phyloP scores from a whole-genome alignment of 2,888 invertebrate species.

The Torymus texanus region DNA sequence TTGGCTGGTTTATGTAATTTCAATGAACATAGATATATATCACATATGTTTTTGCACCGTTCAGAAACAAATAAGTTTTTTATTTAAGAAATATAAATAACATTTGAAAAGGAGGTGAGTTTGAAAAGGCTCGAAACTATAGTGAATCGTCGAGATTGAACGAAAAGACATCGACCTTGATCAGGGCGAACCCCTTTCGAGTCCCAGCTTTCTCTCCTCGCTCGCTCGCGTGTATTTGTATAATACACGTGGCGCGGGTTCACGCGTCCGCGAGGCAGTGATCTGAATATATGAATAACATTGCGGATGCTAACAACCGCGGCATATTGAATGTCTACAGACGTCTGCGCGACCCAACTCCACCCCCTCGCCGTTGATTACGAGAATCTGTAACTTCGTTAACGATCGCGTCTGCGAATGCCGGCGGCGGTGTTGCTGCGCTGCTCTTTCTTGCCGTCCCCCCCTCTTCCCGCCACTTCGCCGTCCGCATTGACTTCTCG shows the following conservation, averaged over 20 bases:
- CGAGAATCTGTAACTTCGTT: conserved; percentile 73
- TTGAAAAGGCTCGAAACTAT: too few relatives aligned
- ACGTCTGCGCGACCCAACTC: conserved; percentile 59
- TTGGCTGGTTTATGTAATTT: neutral
- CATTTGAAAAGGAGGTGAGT: too few relatives aligned
- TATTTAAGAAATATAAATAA: too few relatives aligned
- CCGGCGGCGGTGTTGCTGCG: conserved; percentile 15
- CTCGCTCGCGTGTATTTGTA: conserved; percentile 56
- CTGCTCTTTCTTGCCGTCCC: conserved; percentile 56
- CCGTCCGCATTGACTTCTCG: too few relatives aligned
- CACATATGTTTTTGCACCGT: too few relatives aligned
- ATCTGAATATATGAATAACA: conserved; percentile 74
- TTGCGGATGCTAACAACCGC: conserved; percentile 71
- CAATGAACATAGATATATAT: too few relatives aligned
- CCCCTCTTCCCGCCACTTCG: conserved; percentile 7
- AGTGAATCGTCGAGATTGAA: conserved; percentile 27
- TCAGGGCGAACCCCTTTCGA: conserved; percentile 43
- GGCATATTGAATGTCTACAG: conserved; percentile 72
- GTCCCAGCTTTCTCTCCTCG: conserved; percentile 47
- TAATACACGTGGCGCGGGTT: conserved; percentile 62
- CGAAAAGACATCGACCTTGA: conserved; percentile 49
- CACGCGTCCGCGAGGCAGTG: conserved; percentile 56
- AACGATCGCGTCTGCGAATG: conserved; percentile 62
- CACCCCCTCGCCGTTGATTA: conserved; percentile 67
- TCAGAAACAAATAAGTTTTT: too few relatives aligned